phyloP scores from a whole-genome alignment of 2,888 invertebrate species.

The Myopa testacea region DNA sequence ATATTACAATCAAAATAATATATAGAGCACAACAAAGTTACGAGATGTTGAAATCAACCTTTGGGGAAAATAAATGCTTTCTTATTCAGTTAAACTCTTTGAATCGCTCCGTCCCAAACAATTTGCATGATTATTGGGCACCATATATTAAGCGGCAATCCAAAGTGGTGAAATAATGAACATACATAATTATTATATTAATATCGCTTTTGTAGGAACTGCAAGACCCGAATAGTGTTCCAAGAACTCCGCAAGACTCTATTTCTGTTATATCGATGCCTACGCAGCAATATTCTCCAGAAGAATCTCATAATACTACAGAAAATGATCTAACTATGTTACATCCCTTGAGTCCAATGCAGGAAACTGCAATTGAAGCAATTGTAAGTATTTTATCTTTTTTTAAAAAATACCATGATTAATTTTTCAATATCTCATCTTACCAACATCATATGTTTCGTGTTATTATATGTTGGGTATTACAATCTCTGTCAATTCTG shows the following conservation, averaged over 20 bases:
- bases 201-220: constrained; percentile 52
- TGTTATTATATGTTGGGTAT: too few relatives aligned
- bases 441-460: too few relatives aligned
- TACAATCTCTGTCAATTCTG: too few relatives aligned
- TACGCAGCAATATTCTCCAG: constrained; percentile 58
- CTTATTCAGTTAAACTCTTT: constrained; percentile 90
- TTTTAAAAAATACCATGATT: too few relatives aligned
- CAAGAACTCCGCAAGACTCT: constrained; percentile 73
- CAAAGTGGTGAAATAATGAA: constrained; percentile 67
- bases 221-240: constrained; percentile 70
- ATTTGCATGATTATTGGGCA: constrained; percentile 87
- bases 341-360: constrained; percentile 82
- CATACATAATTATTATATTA: neutral
- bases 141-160: constrained; percentile 77
- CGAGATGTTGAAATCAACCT: constrained; percentile 86
- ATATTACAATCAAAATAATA: neutral
- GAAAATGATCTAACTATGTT: constrained; percentile 68
- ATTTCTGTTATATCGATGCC: constrained; percentile 67
- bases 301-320: constrained; percentile 49
- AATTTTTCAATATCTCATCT: too few relatives aligned
- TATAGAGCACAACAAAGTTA: constrained; percentile 84
- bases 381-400: constrained; percentile 61
- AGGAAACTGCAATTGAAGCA: constrained; percentile 73
- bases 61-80: constrained; percentile 89
- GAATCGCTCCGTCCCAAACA: constrained; percentile 71